Base-by-base conservation (phyloP, 2,113 vertebrate species). In the Phodopus roborovskii region DNA sequence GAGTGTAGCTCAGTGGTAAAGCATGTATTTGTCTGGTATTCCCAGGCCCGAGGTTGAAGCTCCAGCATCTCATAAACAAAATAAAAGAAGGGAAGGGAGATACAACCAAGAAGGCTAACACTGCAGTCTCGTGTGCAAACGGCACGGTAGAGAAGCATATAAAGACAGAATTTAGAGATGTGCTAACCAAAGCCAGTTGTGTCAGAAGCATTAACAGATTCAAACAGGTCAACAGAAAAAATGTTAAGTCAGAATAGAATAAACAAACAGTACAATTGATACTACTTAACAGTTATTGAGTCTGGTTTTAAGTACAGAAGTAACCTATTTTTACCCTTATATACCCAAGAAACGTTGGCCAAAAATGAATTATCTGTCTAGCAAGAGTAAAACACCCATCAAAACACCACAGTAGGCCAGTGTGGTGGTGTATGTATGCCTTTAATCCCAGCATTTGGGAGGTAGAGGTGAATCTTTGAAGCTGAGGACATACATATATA, bases 1-100 rank as follows among this genome's bases (percentile, higher is more conserved):
- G 64, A n/a, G 45, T 26, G 2, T 20, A 70, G 64, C 45, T n/a
- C 84, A 53, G 84, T n/a, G 64, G 30, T 53, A 87, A 53, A 70
- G 64, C 64, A 70, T 36, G 36, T 7, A 70, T 66, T 50, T 22
- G 30, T 6, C 28, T 50, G 64, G 45, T 36, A 4, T 16, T 6
- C 19, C 50, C 30, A 36, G 84, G 33, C 33, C 33, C 33, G 70
- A 50, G 45, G 64, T 36, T 17, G 0, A 50, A 53, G 33, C 11
- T 36, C 62, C 84, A 24, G 42, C 64, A 70, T 22, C 33, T 53
- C 42, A 87, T 48, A 50, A n/a, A 82, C 56, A 39, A 60, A n/a
- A 70, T n/a, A 26, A 70, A 48, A 50, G 83, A 94, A 83, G 56
- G 86, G 75, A 94, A 84, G 62, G 93, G 91, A 94, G 79, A 62